phyloP scores from a whole-genome alignment of 2,888 invertebrate species.

The Podotricha telesiphe region DNA sequence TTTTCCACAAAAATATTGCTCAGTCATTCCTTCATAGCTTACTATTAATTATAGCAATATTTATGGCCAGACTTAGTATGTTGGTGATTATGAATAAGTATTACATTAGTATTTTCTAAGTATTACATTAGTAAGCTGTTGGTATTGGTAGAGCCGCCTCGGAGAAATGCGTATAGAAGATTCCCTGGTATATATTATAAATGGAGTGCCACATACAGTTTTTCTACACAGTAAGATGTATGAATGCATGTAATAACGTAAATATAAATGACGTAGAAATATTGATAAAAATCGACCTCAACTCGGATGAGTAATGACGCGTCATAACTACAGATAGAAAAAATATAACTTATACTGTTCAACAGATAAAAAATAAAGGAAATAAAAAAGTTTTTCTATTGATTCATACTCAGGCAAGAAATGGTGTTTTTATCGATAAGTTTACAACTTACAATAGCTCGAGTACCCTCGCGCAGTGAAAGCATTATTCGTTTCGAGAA shows the following conservation, averaged over 20 bases:
- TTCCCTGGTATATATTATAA: constrained; percentile 1
- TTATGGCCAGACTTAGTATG: too few species aligned
- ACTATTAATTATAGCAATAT: too few species aligned
- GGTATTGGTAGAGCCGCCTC: not conserved
- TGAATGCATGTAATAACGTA: too few species aligned
- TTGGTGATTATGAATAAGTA: too few species aligned
- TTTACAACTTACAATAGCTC: constrained; percentile 32
- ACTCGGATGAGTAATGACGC: not conserved
- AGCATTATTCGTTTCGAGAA: constrained; percentile 35
- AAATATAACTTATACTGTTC: not conserved
- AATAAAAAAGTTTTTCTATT: constrained; percentile 12
- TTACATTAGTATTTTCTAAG: too few species aligned
- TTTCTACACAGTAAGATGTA: too few species aligned
- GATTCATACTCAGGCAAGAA: constrained; percentile 7
- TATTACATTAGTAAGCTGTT: not conserved
- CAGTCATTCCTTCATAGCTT: too few species aligned
- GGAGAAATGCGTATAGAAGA: not conserved
- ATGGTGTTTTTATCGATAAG: constrained; percentile 25
- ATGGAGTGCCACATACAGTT: too few species aligned
- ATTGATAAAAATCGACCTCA: not conserved
- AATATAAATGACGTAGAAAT: too few species aligned
- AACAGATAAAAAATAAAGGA: constrained; percentile 1
- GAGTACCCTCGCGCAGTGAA: constrained; percentile 21
- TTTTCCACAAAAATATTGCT: too few species aligned
- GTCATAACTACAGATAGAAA: not conserved